Base-by-base conservation (phyloP, 2,797 vertebrate genomes). In the Rhinichthys osculus region DNA sequence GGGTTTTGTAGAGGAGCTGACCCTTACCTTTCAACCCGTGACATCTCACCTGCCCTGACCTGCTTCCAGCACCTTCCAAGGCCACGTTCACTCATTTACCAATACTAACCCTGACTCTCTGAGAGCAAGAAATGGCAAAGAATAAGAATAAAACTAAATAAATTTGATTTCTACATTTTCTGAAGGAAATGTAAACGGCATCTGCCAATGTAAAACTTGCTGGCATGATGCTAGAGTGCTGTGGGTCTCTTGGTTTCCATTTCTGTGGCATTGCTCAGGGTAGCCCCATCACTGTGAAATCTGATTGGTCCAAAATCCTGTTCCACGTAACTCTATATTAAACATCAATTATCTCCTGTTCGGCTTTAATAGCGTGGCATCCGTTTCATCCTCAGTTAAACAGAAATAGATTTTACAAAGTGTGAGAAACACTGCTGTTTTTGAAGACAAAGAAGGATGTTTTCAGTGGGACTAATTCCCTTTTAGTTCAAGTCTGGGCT, bases 401-500 rank as follows among this genome's bases (percentile, higher is more conserved):
- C 62, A 38, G 21, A 78, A 42, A 62, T 6, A 27, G 7, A 27
- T 42, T 78, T 78, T 78, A 64, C 16, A 42, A 64, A 69, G 62
- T 81, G 40, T 79, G 78, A 79, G 78, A 66, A 79, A 47, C 16
- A 33, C 27, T 62, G 33, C n/a, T 67, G 66, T 66, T 73, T 72
- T 64, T 84, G 70, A 91, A 85, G 84, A 62, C 59, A 23, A 93
- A 91, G 90, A 74, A 90, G 69, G 89, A 88, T 83, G 90, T 93
- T 92, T 87, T 90, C 87, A 91, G 89, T 94, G 94, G 95, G 93
- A 93, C 93, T 96, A 96, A 96, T 96, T 95, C 89, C 11, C 87
- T 96, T 96, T 96, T 91, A 94, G 94, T 97, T 97, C 94, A 94
- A 94, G 94, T 96, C 93, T 94, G 93, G 95, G 95, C 94, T 95